These are phyloP conservation scores for Parus major DNA, from an alignment of 2,113 vertebrate genomes.

Conservation along the genomic window DNA sequence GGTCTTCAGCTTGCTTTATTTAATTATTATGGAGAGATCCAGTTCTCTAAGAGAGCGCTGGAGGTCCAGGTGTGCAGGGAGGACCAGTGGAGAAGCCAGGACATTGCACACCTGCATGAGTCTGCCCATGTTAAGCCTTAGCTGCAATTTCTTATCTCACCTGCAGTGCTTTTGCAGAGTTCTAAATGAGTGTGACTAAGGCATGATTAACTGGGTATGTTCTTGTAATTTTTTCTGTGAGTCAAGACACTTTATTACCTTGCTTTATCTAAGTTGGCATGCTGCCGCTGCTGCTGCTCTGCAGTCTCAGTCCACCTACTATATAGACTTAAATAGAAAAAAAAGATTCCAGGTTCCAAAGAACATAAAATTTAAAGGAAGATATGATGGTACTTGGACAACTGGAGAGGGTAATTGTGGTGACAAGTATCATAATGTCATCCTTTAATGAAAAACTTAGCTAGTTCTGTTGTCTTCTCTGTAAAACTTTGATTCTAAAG, in stretches of 20 bases:
- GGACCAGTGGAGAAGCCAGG: background rate
- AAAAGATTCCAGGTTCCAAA: background rate
- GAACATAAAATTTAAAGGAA: background rate
- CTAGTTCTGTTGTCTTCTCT: background rate
- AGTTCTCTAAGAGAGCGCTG: accelerated
- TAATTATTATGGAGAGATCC: background rate
- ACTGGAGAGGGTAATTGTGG: background rate
- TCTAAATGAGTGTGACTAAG: background rate
- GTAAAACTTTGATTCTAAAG: background rate
- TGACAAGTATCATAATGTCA: background rate
- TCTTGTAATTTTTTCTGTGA: background rate
- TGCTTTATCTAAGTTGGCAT: accelerated
- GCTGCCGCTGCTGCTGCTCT: background rate
- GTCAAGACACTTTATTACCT: background rate
- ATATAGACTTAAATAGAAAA: background rate
- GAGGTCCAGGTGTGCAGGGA: background rate
- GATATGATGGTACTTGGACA: background rate
- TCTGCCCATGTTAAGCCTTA: accelerated
- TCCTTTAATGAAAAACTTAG: background rate
- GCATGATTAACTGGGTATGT: background rate
- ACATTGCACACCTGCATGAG: accelerated
- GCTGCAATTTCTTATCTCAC: background rate
- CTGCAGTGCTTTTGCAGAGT: background rate
- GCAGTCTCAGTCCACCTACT: accelerated
- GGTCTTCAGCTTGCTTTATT: background rate